Conservation (phyloP, 1,140 invertebrate species). For the Batillaria attramentaria region DNA sequence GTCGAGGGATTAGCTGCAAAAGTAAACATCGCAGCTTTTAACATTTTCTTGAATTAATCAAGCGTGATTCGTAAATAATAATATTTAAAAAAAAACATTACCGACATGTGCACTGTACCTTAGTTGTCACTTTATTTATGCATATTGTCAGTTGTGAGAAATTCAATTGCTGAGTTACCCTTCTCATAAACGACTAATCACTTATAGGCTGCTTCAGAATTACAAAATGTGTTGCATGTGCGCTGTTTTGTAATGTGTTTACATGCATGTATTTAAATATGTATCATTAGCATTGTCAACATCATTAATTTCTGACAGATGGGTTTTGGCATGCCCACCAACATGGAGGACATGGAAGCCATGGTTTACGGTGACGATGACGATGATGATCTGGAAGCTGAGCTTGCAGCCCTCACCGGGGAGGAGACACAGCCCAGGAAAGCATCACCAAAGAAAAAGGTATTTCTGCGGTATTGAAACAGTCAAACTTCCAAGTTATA, state of each 20-base stretch:
- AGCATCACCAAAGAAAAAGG: slow-evolving; percentile 58
- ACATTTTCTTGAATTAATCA: no score
- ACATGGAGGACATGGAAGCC: slow-evolving; percentile 51
- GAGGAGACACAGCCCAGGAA: slow-evolving; percentile 63
- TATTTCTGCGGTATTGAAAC: neutral
- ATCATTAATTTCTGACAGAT: slow-evolving; percentile 38
- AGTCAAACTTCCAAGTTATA: neutral
- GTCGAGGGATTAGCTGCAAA: no score
- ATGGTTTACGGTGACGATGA: slow-evolving; percentile 60
- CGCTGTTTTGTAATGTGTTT: neutral
- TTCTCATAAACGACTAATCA: neutral
- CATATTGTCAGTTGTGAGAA: neutral
- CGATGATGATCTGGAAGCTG: slow-evolving; percentile 86
- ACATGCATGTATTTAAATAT: neutral
- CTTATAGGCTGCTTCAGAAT: neutral
- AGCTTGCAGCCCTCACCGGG: slow-evolving; percentile 83
- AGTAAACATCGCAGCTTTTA: no score
- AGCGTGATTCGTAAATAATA: no score
- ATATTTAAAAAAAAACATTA: no score
- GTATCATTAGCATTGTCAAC: neutral
- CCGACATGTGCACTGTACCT: no score
- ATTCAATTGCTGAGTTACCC: neutral
- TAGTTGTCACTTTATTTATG: neutral
- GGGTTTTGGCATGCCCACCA: slow-evolving; percentile 48
- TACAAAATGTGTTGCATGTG: neutral